Evolutionary conservation across 64 coral and sea anemone genomes (phyloP), one percentile per base, ranked within the genome.

Genomic region (Montipora capricornis): DNA sequence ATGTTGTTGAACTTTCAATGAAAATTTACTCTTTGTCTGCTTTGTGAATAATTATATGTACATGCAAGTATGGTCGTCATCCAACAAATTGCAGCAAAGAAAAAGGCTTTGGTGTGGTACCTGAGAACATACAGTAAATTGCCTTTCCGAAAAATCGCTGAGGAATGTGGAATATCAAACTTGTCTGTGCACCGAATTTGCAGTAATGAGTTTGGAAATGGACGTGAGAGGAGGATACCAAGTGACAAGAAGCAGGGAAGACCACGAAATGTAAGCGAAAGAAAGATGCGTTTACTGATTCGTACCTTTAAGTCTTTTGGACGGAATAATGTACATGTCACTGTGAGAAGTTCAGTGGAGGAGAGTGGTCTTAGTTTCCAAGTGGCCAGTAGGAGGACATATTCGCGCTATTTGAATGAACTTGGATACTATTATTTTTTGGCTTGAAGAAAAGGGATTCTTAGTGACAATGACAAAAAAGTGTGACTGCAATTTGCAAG

Each of bases 381-480:
- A 26, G 50, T 87, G 20, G 91, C 91, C 14, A 87, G 82, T 68
- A 24, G 82, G 11, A 93, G 91, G 74, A 93, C 91, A 19, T 75
- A 78, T 75, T 75, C 81, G 14, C 81, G 91, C 15, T 52, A 69
- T 61, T 78, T 93, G 62, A 93, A 93, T 74, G 53, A 77, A 20
- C 8, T 37, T 20, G 91, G 81, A 15, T 93, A 93, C 51, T 22
- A 2, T 50, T 93, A 78, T 74, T 57, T 69, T 29, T 75, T 59
- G 74, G 51, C 82, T 52, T 51, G 91, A 13, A 93, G 77, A 74
- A 93, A 93, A 61, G 91, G 91, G 4, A 73, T 93, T 5, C 45
- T 93, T 15, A 87, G 0, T 57, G 91, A 77, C 1, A 93, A 66
- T n/a, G 91, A 93, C 29, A 93, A 66, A 22, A 78, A 79, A 44